Evolutionary conservation across 2,113 vertebrate species (phyloP), one percentile per base, ranked within the genome.

Genomic region (Amblyopsis rosae): DNA sequence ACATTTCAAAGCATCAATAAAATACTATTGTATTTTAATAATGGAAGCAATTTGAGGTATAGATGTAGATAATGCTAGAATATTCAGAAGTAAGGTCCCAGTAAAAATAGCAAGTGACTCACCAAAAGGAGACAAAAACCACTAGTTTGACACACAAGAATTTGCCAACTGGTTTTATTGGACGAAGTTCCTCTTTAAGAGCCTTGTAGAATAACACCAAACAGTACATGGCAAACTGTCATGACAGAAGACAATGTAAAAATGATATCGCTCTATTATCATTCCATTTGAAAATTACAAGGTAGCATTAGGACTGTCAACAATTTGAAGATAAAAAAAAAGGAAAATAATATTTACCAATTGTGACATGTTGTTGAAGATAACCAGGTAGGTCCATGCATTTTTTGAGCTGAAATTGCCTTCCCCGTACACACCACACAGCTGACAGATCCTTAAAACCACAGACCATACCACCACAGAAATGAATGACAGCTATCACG

Each of bases 131-230:
- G 77, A 97, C 96, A 75, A 99, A 99, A 67, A 99, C 96, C 13
- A 99, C 98, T 90, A 99, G 93, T 88, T 99, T 99, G 84, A 99
- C 97, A 82, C 98, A 99, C 0, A 99, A 92, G 86, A 99, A 99
- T 83, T 99, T 99, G 69, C 97, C 96, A 69, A 99, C 95, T 54
- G 97, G 98, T 75, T 92, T 95, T 85, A 99, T 98, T 15, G 98
- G 96, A 76, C 94, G 92, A 61, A 99, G 88, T 72, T 99, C 98
- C 66, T 98, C 95, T 77, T 95, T 93, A 0, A 99, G 90, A 3
- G 96, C 94, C 87, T 95, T 94, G 85, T 99, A 99, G 88, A 99
- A 99, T 60, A 99, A 92, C 84, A 99, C 94, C 75, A 99, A 93
- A 82, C 97, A 99, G 84, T 99, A 99, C 98, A 98, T 98, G 65